Conservation (phyloP, 37 sponge, comb jelly and placozoan species). For the Agelas oroides region DNA sequence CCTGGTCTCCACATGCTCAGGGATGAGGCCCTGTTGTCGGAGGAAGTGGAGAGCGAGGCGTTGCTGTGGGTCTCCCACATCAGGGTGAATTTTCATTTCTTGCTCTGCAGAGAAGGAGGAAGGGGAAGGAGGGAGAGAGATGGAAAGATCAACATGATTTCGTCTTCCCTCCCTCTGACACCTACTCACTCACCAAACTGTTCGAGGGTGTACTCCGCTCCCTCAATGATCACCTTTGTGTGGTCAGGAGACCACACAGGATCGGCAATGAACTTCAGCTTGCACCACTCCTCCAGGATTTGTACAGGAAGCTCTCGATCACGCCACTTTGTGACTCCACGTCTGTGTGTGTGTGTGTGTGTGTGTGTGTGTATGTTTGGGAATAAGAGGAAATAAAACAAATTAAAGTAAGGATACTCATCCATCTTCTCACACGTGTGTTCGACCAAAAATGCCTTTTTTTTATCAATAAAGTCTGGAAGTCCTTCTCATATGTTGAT, state of each 20-base stretch:
- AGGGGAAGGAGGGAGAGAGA: background rate
- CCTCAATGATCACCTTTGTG: conserved; percentile 40
- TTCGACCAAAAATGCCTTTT: too few species aligned
- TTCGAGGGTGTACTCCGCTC: conserved; percentile 48
- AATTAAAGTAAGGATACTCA: background rate
- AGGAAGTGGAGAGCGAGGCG: conserved; percentile 92
- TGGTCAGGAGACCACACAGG: background rate
- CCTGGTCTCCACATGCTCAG: conserved; percentile 95
- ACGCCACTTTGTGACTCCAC: conserved; percentile 46
- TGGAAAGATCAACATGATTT: background rate
- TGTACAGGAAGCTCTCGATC: conserved; percentile 19
- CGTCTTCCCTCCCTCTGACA: too few species aligned
- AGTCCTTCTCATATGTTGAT: too few species aligned
- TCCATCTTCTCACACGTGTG: too few species aligned
- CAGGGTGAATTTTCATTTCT: conserved; percentile 12
- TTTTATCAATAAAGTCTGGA: too few species aligned
- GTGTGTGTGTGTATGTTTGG: background rate
- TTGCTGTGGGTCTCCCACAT: conserved; percentile 72
- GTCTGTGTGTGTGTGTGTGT: conserved; percentile 17
- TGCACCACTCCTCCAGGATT: conserved; percentile 46
- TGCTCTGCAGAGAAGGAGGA: conserved; percentile 23
- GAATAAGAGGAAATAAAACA: background rate
- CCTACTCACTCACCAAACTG: conserved; percentile 80
- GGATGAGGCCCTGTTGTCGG: conserved; percentile 77
- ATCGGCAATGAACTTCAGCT: too few species aligned